A percentile compares a stretch with the other conserved stretches of the same genome.
These are phyloP conservation scores for Acanthacorydalis orientalis DNA, from an alignment of 2,888 invertebrate species.

Conservation along the genomic window DNA sequence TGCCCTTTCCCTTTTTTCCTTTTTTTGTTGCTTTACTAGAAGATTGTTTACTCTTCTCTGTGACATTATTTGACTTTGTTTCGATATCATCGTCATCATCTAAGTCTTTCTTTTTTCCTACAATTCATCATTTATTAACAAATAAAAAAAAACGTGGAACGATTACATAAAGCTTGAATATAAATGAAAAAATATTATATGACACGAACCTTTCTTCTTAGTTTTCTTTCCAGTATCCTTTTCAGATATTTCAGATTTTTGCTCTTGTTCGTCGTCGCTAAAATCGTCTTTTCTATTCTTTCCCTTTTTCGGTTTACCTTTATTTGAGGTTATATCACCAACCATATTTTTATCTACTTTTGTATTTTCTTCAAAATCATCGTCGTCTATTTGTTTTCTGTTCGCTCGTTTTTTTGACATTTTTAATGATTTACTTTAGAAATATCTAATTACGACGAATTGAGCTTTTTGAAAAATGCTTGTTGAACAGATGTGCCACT, in stretches of 20 bases:
- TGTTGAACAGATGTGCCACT: too few species aligned
- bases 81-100: conserved; percentile 21
- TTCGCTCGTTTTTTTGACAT: conserved; percentile 41
- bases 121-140: too few species aligned
- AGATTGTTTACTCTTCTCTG: conserved; percentile 14
- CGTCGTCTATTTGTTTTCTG: conserved; percentile 37
- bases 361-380: conserved; percentile 30
- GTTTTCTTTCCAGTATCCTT: conserved; percentile 7
- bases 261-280: conserved; percentile 23
- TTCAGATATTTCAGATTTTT: conserved; percentile 3
- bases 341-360: conserved; percentile 17
- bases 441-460: background rate
- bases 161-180: too few species aligned
- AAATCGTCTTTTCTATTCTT: conserved; percentile 31
- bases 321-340: conserved; percentile 32
- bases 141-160: too few species aligned
- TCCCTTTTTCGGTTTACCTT: conserved; percentile 25
- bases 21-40: conserved; percentile 11
- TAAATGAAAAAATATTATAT: conserved; percentile 15
- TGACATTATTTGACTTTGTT: conserved; percentile 15
- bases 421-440: conserved; percentile 22
- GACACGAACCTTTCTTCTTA: conserved; percentile 9
- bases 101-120: conserved; percentile 18
- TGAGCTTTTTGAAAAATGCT: too few species aligned
- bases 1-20: conserved; percentile 10